Conservation (phyloP, 2,888 invertebrate genomes). For the Strigamia crassipes region DNA sequence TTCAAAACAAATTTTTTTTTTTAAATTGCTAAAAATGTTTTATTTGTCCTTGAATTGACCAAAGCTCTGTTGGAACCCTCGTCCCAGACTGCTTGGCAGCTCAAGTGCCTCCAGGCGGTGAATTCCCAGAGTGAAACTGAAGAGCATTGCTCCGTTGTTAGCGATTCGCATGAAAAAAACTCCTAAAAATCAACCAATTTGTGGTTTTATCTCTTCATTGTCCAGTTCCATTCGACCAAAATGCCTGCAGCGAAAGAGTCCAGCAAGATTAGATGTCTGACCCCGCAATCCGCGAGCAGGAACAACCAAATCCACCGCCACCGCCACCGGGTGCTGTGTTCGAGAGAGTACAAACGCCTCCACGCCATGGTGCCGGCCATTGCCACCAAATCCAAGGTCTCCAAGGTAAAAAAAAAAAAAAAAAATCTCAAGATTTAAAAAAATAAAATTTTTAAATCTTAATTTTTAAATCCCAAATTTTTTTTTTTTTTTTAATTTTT, state of each 20-base stretch:
- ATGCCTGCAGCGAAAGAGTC: neutral
- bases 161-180: neutral
- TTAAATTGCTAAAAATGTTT: neutral
- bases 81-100: conserved; percentile 6
- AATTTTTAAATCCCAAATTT: conserved; percentile 52
- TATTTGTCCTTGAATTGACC: conserved; percentile 5
- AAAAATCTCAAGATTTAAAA: neutral
- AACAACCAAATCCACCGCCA: neutral
- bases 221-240: neutral
- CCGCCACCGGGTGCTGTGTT: conserved; percentile 47
- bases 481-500: too few relatives aligned
- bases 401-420: conserved; percentile 56
- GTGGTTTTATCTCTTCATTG: neutral
- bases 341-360: conserved; percentile 58
- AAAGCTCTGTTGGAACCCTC: neutral
- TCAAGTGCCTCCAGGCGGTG: neutral
- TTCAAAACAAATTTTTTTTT: too few relatives aligned
- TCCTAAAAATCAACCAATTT: neutral
- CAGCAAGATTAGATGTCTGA: neutral
- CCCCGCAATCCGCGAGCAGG: neutral
- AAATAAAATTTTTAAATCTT: neutral
- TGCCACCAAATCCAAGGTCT: conserved; percentile 58
- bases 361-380: conserved; percentile 60
- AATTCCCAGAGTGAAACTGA: conserved; percentile 18
- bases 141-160: neutral